These are phyloP conservation scores for Crocallis elinguaria DNA, from an alignment of 2,888 invertebrate genomes.

Conservation along the genomic window DNA sequence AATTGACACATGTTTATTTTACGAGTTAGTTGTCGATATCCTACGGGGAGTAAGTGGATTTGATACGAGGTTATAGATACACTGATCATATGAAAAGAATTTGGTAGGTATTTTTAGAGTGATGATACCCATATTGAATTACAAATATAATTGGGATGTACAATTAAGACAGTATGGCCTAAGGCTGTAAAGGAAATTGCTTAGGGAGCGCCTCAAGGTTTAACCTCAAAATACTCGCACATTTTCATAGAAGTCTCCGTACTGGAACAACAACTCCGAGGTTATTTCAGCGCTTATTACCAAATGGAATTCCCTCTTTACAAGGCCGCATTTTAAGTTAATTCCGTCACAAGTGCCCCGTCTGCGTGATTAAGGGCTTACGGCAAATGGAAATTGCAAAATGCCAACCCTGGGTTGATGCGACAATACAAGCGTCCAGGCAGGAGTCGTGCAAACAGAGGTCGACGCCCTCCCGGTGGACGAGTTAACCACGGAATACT, in stretches of 20 bases:
- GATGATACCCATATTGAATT: no score
- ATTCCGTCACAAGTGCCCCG: conserved; percentile 5
- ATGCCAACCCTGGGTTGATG: conserved; percentile 58
- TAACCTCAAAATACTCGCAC: background rate
- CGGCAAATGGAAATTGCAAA: conserved; percentile 25
- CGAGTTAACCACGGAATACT: conserved; percentile 70
- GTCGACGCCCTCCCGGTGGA: conserved; percentile 66
- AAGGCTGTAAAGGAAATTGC: background rate
- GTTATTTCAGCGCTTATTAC: conserved; percentile 9
- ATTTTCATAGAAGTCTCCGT: background rate
- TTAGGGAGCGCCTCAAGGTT: background rate
- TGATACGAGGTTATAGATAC: no score
- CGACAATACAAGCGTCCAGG: conserved; percentile 68
- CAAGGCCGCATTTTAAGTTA: conserved; percentile 16
- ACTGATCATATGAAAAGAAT: no score
- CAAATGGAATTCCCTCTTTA: conserved; percentile 17
- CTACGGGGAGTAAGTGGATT: no score
- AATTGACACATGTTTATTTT: background rate
- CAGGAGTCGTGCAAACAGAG: conserved; percentile 62
- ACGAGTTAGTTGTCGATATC: background rate
- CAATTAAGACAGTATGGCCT: no score
- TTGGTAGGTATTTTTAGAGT: no score
- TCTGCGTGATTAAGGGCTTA: conserved; percentile 5
- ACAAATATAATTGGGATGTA: no score
- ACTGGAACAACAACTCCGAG: conserved; percentile 4